phyloP scores from a whole-genome alignment of 2,113 vertebrate species.

The Pedionomus torquatus region DNA sequence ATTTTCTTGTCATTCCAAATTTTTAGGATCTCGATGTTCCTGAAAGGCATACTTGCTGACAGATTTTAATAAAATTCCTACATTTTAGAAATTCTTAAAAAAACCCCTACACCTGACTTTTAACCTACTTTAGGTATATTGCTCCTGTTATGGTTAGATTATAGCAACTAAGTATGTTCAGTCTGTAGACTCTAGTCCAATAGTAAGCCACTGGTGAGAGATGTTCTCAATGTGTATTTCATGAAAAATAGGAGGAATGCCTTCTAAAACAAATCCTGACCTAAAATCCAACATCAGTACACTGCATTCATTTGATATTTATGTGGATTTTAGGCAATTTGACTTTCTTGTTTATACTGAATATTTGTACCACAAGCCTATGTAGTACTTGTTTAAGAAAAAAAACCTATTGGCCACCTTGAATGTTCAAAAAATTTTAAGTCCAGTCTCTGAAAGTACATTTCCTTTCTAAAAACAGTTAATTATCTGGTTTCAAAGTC shows the following conservation, averaged over 20 bases:
- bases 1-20: not conserved
- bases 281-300: not conserved
- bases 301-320: not conserved
- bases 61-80: not conserved
- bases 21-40: not conserved
- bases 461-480: not conserved
- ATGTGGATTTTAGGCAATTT: not conserved
- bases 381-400: fast-evolving
- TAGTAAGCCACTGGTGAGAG: not conserved
- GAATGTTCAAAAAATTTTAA: not conserved
- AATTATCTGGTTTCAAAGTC: not conserved
- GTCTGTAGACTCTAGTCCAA: not conserved
- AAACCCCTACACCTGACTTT: not conserved
- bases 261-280: not conserved
- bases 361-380: not conserved
- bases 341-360: not conserved
- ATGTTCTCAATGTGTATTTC: not conserved
- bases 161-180: not conserved
- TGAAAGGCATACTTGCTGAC: not conserved
- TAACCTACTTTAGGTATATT: not conserved
- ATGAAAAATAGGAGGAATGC: not conserved
- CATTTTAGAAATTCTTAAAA: not conserved
- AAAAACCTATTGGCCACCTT: not conserved
- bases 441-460: not conserved
- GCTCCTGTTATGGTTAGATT: not conserved